Conservation (phyloP, 2,888 invertebrate genomes). For the Hemistola chrysoprasaria region DNA sequence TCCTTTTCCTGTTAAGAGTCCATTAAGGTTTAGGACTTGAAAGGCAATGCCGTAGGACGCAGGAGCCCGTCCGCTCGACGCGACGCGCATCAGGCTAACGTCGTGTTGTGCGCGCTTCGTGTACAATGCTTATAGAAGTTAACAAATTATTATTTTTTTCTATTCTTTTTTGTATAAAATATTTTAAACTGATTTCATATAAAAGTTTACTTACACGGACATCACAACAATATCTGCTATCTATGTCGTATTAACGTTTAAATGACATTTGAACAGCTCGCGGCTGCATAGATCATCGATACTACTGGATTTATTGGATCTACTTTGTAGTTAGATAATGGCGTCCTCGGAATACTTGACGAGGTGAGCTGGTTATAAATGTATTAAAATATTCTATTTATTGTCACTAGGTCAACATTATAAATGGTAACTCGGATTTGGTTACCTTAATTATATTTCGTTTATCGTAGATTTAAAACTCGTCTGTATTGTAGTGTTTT, state of each 20-base stretch:
- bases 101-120: no score
- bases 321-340: conserved; percentile 21
- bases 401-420: background rate
- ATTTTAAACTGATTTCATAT: background rate
- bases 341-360: conserved; percentile 4
- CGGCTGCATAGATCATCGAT: conserved; percentile 21
- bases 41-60: no score
- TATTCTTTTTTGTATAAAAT: no score
- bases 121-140: no score
- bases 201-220: conserved; percentile 41
- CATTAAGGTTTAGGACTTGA: no score
- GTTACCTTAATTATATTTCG: no score
- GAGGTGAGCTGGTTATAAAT: background rate
- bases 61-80: no score
- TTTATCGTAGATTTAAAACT: no score
- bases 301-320: conserved; percentile 26
- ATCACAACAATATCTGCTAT: conserved; percentile 25
- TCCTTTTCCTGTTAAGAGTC: no score
- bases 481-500: no score
- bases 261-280: conserved; percentile 3
- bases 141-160: no score
- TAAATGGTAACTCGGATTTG: background rate
- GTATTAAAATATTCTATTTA: conserved; percentile 1
- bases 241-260: conserved; percentile 8
- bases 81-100: no score